phyloP scores from a whole-genome alignment of 2,113 vertebrate species.

The Anhinga anhinga region DNA sequence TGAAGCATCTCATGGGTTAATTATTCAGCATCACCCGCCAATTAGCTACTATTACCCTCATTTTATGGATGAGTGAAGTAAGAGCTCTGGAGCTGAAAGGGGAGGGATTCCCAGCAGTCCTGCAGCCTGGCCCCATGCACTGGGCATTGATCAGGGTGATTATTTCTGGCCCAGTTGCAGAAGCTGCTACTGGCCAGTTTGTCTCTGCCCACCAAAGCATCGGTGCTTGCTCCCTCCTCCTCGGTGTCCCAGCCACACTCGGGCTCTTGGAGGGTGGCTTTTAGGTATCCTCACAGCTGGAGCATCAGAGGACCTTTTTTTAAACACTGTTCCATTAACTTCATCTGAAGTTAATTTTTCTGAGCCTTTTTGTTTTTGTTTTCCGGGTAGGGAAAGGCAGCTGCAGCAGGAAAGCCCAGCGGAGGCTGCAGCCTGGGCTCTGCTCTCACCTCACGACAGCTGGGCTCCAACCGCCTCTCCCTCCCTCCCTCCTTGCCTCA shows the following conservation, averaged over 20 bases:
- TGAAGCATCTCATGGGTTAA: slow-evolving; percentile 1
- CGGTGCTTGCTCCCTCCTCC: neutral
- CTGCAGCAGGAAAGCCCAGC: slow-evolving; percentile 33
- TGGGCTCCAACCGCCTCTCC: neutral
- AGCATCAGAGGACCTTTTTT: neutral
- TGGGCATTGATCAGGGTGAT: neutral
- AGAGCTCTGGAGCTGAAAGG: neutral
- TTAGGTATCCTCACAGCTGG: neutral
- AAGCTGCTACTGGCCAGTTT: neutral
- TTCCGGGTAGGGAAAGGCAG: neutral
- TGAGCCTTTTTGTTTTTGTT: neutral
- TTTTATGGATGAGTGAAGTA: slow-evolving; percentile 60
- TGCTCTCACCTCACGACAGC: neutral
- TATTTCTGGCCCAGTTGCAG: slow-evolving; percentile 8
- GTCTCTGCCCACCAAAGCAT: neutral
- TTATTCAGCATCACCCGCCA: neutral
- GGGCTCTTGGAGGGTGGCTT: fast-evolving
- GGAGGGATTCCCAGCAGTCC: neutral
- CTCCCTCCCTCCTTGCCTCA: neutral
- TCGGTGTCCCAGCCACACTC: fast-evolving
- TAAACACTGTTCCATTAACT: neutral
- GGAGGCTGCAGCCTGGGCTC: neutral
- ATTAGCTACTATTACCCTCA: slow-evolving; percentile 49
- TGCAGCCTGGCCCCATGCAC: neutral
- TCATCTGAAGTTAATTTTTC: slow-evolving; percentile 20